Conservation (phyloP, 2,888 invertebrate species). For the Clunio marinus region DNA sequence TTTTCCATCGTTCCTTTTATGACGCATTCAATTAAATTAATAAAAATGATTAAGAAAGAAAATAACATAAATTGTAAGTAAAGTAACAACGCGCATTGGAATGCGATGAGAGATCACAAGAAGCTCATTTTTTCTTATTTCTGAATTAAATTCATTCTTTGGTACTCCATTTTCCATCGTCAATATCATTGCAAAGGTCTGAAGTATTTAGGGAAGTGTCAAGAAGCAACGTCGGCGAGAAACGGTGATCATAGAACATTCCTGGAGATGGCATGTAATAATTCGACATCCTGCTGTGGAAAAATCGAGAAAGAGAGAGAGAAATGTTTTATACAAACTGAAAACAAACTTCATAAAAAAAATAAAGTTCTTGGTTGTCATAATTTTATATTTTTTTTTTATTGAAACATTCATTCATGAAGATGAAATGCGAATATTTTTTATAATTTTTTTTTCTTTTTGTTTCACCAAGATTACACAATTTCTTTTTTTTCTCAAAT, state of each 20-base stretch:
- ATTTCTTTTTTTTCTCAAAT: not conserved
- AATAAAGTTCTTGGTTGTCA: not conserved
- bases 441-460: not conserved
- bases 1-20: too few species aligned
- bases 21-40: too few species aligned
- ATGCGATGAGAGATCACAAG: slow-evolving; percentile 4
- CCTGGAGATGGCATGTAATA: slow-evolving; percentile 10
- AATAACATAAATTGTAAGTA: too few species aligned
- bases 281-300: not conserved
- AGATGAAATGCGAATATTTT: not conserved
- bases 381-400: slow-evolving; percentile 13
- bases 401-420: not conserved
- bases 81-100: slow-evolving; percentile 22
- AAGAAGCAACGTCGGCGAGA: not conserved
- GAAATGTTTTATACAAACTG: not conserved
- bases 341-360: not conserved
- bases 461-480: slow-evolving; percentile 19
- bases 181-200: not conserved
- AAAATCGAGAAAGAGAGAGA: slow-evolving; percentile 1
- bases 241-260: not conserved
- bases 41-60: too few species aligned
- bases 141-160: too few species aligned
- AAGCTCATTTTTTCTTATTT: not conserved
- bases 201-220: not conserved
- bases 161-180: not conserved